Evolutionary conservation across 2,113 vertebrate species (phyloP).

Genomic region (Ageneiosus marmoratus): DNA sequence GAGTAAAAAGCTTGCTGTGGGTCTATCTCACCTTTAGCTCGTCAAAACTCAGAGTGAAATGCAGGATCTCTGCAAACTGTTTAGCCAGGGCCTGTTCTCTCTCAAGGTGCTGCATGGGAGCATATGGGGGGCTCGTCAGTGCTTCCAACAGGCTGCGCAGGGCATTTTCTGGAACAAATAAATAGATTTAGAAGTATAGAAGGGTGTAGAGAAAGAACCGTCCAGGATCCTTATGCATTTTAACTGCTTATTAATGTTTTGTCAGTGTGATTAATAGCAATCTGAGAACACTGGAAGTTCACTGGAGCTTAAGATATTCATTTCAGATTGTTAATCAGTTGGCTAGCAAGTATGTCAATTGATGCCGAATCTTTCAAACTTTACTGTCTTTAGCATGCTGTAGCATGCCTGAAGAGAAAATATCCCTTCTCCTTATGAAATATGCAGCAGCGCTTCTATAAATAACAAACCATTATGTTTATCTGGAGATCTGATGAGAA

Average conservation of each 20-base stretch:
- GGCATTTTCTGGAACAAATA: conserved; percentile 77
- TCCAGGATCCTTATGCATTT: not conserved
- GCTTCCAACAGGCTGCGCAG: conserved; percentile 87
- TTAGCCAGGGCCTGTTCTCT: conserved; percentile 88
- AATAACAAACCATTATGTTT: conserved; percentile 70
- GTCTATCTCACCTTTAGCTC: conserved; percentile 81
- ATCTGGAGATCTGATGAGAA: conserved; percentile 62
- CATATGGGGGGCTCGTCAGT: conserved; percentile 85
- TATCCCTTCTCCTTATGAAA: conserved; percentile 69
- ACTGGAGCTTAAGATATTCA: not conserved
- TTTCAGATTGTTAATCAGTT: not conserved
- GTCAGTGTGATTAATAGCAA: not conserved
- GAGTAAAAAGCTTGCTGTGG: not conserved
- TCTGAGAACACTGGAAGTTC: not conserved
- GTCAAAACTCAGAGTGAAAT: conserved; percentile 91
- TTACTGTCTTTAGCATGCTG: conserved; percentile 57
- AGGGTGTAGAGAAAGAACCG: no score
- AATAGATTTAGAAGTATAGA: not conserved
- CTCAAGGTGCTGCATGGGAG: conserved; percentile 89
- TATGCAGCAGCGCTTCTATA: conserved; percentile 72
- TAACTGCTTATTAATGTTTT: not conserved
- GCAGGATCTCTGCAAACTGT: conserved; percentile 90
- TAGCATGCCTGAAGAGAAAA: conserved; percentile 55
- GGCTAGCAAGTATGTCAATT: not conserved
- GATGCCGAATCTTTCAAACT: not conserved